Conservation (phyloP, 2,113 vertebrate species). For the Stercorarius parasiticus region DNA sequence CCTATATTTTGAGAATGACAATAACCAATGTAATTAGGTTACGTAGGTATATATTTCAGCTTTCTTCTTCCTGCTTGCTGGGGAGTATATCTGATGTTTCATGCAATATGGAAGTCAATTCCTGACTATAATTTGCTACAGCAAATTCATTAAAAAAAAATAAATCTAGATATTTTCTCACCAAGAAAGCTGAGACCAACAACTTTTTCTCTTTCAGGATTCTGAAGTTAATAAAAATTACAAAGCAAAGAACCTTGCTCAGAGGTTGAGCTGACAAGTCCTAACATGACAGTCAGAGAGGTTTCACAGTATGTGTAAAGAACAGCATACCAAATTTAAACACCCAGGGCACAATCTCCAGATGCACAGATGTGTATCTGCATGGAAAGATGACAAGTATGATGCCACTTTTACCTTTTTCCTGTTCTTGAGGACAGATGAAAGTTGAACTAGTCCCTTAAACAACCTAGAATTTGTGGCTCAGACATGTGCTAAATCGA, state of each 20-base stretch:
- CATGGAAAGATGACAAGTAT: not conserved
- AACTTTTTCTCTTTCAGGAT: not conserved
- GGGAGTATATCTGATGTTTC: not conserved
- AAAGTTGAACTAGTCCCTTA: not conserved
- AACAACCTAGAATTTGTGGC: not conserved
- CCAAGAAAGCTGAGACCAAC: not conserved
- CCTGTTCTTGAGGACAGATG: not conserved
- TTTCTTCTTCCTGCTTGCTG: not conserved
- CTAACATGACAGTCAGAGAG: not conserved
- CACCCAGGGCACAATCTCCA: not conserved
- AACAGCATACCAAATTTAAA: not conserved
- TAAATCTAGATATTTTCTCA: not conserved
- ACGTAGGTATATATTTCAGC: not conserved
- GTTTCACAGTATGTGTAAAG: not conserved
- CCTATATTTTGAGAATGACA: not conserved
- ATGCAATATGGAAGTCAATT: not conserved
- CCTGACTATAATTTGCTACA: not conserved
- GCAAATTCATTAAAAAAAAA: not conserved
- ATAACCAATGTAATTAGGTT: not conserved
- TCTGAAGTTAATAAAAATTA: not conserved
- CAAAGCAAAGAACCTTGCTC: not conserved
- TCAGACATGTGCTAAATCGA: not conserved
- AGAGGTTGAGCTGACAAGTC: not conserved
- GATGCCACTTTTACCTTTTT: not conserved
- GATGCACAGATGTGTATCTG: not conserved